A percentile compares a stretch with the other conserved stretches of the same genome.
Evolutionary conservation across 2,888 invertebrate genomes (phyloP).

Genomic region (Oeneis ivallda): DNA sequence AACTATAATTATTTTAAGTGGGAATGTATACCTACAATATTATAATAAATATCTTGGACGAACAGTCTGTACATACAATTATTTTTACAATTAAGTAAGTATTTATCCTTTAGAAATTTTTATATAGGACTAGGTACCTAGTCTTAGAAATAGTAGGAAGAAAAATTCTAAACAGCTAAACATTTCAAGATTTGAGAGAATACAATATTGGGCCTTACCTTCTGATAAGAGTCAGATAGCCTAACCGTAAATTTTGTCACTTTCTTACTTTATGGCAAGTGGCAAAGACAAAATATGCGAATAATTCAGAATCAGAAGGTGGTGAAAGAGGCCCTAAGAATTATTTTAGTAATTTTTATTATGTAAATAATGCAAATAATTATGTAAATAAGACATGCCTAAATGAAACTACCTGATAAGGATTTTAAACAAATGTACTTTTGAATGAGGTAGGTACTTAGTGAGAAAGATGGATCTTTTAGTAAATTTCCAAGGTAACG

Average conservation of each 20-base stretch:
- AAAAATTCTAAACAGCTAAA: slow-evolving; percentile 26
- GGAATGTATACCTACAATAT: slow-evolving; percentile 4
- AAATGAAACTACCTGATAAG: background rate
- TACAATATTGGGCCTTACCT: too few species aligned
- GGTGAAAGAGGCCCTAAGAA: too few species aligned
- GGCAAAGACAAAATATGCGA: too few species aligned
- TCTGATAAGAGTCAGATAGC: too few species aligned
- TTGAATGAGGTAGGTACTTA: too few species aligned
- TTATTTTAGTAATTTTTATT: too few species aligned
- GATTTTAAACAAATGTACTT: background rate
- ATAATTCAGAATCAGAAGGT: too few species aligned
- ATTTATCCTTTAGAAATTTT: background rate
- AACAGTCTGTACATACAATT: slow-evolving; percentile 28
- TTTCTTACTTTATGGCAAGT: too few species aligned
- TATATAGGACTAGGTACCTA: slow-evolving; percentile 2
- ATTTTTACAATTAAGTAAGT: slow-evolving; percentile 26
- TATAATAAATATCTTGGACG: slow-evolving; percentile 28
- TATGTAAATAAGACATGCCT: background rate
- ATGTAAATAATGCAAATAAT: too few species aligned
- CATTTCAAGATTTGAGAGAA: slow-evolving; percentile 25
- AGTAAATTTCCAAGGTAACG: too few species aligned
- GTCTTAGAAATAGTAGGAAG: slow-evolving; percentile 23
- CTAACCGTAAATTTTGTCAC: too few species aligned
- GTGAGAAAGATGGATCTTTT: too few species aligned
- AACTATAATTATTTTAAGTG: background rate